phyloP scores from a whole-genome alignment of 2,797 vertebrate genomes.

The Paguma larvata region DNA sequence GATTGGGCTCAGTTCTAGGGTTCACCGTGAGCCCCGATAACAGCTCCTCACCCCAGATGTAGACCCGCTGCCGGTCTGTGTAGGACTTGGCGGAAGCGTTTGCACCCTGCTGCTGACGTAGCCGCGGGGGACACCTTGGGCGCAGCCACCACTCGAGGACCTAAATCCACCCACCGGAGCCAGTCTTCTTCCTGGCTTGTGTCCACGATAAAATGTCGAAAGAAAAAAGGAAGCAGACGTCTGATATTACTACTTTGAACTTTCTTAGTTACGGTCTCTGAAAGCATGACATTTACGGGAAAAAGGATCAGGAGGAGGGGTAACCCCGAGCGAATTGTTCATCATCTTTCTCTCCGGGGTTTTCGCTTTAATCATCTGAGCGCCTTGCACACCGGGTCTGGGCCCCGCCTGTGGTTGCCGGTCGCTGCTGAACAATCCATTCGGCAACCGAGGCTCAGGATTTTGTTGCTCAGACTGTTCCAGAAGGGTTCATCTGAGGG shows the following conservation, averaged over 20 bases:
- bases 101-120: slow-evolving; percentile 82
- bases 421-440: not conserved
- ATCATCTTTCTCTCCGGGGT: slow-evolving; percentile 60
- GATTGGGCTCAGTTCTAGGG: not conserved
- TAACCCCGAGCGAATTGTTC: slow-evolving; percentile 57
- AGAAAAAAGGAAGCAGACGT: slow-evolving; percentile 84
- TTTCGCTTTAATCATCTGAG: not conserved
- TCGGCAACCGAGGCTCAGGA: accelerated
- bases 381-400: accelerated
- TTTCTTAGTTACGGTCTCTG: slow-evolving; percentile 83
- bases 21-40: too few species aligned
- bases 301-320: slow-evolving; percentile 43
- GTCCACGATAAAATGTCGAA: slow-evolving; percentile 87
- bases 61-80: not conserved
- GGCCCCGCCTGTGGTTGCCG: not conserved
- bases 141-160: slow-evolving; percentile 74
- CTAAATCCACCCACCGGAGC: slow-evolving; percentile 80
- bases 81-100: slow-evolving; percentile 32
- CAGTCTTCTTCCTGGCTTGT: slow-evolving; percentile 79
- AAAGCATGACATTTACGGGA: slow-evolving; percentile 85
- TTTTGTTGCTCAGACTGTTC: too few species aligned
- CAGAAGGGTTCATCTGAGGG: not conserved
- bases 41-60: not conserved
- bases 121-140: slow-evolving; percentile 64
- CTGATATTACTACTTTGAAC: slow-evolving; percentile 87